These are phyloP conservation scores for Drosophila austrosaltans DNA, from an alignment of 2,888 invertebrate genomes.

Conservation along the genomic window DNA sequence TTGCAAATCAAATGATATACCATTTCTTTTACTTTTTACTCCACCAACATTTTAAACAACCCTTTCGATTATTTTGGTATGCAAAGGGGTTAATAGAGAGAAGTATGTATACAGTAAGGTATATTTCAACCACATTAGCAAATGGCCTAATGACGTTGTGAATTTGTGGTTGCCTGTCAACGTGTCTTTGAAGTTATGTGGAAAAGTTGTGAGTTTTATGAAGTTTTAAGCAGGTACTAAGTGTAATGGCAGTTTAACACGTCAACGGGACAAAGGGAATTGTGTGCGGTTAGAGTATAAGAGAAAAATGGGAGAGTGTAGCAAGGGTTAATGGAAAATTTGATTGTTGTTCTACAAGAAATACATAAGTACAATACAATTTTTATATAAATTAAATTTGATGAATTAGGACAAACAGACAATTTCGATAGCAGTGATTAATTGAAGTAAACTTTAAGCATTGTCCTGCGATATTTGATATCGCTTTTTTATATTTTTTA, in stretches of 20 bases:
- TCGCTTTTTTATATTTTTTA: no score
- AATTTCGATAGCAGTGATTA: no score
- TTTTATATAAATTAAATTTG: no score
- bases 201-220: slow-evolving; percentile 50
- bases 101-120: slow-evolving; percentile 5
- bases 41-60: no score
- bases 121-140: slow-evolving; percentile 21
- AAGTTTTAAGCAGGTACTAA: slow-evolving; percentile 60
- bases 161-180: slow-evolving; percentile 57
- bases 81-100: slow-evolving; percentile 5
- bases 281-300: not conserved
- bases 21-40: not conserved
- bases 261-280: slow-evolving; percentile 24
- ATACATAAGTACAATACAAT: no score
- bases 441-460: no score
- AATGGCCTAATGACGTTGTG: slow-evolving; percentile 66
- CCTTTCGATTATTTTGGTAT: not conserved
- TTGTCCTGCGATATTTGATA: no score
- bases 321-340: no score
- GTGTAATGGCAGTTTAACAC: slow-evolving; percentile 48
- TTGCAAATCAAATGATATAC: not conserved
- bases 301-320: not conserved
- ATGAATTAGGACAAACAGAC: no score
- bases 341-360: no score
- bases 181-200: slow-evolving; percentile 35